Evolutionary conservation across 2,113 vertebrate species (phyloP).

Genomic region (Nycticryphes semicollaris): DNA sequence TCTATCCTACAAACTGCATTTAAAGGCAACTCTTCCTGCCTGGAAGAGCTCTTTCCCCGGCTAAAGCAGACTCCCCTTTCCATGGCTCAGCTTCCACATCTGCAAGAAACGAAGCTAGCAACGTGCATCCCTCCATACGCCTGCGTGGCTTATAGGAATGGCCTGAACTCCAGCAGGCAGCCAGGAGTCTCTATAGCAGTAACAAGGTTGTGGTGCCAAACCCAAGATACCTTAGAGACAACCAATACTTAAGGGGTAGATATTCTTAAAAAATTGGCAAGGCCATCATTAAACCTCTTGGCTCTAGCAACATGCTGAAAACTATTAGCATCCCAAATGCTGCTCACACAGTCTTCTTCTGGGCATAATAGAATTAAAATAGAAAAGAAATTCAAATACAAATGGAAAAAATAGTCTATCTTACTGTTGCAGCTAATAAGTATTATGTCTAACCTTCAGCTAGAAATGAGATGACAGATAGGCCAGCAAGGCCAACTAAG

Average conservation of each 20-base stretch:
- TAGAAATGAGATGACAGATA: slow-evolving; percentile 35
- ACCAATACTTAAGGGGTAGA: neutral
- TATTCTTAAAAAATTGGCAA: neutral
- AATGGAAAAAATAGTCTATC: neutral
- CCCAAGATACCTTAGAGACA: neutral
- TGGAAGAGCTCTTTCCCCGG: neutral
- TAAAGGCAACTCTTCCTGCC: neutral
- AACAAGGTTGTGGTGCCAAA: neutral
- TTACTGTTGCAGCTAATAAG: neutral
- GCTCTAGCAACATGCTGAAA: neutral
- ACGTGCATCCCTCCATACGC: accelerated
- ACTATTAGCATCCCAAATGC: neutral
- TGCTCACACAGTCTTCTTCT: neutral
- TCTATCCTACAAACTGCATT: neutral
- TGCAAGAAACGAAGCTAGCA: neutral
- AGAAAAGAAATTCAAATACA: neutral
- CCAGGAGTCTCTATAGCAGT: neutral
- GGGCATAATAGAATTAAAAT: neutral
- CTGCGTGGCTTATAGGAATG: neutral
- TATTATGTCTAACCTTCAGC: neutral
- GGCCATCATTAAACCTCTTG: neutral
- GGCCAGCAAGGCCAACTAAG: slow-evolving; percentile 26
- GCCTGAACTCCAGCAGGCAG: neutral
- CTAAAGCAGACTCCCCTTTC: neutral
- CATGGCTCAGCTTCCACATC: neutral